Evolutionary conservation across 1,140 invertebrate genomes (phyloP), one percentile per base, ranked within the genome.

Genomic region (Zaprionus tsacasi): DNA sequence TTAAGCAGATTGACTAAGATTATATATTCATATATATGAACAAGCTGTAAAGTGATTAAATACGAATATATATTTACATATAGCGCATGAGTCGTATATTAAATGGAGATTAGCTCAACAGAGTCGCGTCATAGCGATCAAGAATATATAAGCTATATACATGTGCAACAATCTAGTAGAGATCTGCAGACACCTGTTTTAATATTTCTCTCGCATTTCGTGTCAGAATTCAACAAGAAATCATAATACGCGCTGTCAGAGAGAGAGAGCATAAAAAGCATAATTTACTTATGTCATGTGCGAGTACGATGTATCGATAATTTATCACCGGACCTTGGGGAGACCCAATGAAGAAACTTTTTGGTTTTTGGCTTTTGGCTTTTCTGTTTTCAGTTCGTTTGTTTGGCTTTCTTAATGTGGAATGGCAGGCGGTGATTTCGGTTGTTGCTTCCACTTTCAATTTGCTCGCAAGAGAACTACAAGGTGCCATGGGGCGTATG

Each of bases 401-500:
- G 57, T 63, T 76, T 54, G 11, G 56, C 33, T 17, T 70, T 76
- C 70, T 80, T 66, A 71, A 74, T 81, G 73, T 77, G 50, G 67
- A 76, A 81, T 77, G 73, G 60, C 73, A 56, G 74, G 38, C 64
- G 74, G 38, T 81, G 58, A 81, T 68, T 73, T 73, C 67, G 21
- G 21, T 21, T 25, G 64, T 72, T 66, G 56, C 38, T 38, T 45
- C 54, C 54, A 60, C 61, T 71, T 71, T 58, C 33, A 78, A 82
- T 78, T 81, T 78, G 69, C 50, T 73, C 40, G 33, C 10, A 10
- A 35, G 10, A 7, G 6, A 15, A 40, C 30, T 27, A 27, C 36
- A 48, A 81, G 63, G 78, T 60, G 72, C 79, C 58, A 61, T 45
- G 6, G 40, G 78, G 79, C 73, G 79, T 81, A 78, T 81, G 68